Evolutionary conservation across 2,113 vertebrate species (phyloP).

Genomic region (Gila orcuttii): DNA sequence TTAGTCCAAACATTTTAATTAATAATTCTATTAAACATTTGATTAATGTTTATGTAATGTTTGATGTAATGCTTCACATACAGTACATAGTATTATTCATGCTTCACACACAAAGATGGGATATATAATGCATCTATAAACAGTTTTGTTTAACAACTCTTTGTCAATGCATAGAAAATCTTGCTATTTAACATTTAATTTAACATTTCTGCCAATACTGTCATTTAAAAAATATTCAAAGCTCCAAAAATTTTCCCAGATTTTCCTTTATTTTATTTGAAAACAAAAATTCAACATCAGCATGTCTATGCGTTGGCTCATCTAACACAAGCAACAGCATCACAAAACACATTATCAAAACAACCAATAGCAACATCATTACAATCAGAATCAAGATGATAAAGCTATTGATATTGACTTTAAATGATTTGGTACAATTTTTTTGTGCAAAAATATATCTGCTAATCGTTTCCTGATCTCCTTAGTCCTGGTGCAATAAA

Average conservation of each 20-base stretch:
- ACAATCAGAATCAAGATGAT: background rate
- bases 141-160: background rate
- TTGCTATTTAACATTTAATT: background rate
- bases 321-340: background rate
- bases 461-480: constrained; percentile 21
- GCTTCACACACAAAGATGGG: background rate
- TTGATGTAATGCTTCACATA: background rate
- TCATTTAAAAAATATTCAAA: background rate
- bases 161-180: background rate
- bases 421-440: background rate
- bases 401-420: background rate
- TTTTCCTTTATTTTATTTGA: background rate
- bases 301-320: background rate
- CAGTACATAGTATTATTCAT: background rate
- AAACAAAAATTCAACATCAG: background rate
- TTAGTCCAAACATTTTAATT: no score
- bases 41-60: no score
- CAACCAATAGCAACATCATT: background rate
- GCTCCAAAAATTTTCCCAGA: background rate
- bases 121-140: background rate
- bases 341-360: background rate
- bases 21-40: no score
- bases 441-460: background rate
- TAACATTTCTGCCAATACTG: background rate
- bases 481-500: background rate